Base-by-base conservation (phyloP, 1,140 invertebrate species). In the Dendroctonus ponderosae region DNA sequence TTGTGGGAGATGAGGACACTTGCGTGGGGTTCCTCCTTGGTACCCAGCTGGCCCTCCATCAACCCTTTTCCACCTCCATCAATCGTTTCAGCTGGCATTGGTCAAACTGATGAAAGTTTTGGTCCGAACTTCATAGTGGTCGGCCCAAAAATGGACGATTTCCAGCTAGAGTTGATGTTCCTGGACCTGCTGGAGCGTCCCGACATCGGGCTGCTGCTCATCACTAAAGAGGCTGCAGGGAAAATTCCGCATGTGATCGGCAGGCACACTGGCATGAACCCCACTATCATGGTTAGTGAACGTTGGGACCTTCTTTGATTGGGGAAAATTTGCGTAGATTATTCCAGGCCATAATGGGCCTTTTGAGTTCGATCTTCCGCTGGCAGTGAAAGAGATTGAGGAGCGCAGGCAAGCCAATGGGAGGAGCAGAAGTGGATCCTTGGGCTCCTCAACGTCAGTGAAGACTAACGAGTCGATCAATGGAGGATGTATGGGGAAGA, bases 1-100 rank as follows among this genome's bases (percentile, higher is more conserved):
- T 71, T 11, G 67, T 71, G 44, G 70, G 68, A 40, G 70, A 71
- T 44, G 70, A 71, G 58, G 70, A 71, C 37, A 71, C 70, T n/a
- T 70, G 68, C 11, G 68, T 65, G 9, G 68, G 70, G 2, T 71
- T 67, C 42, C 40, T 71, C 8, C 42, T 71, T 43, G 70, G 64
- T 51, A 49, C 6, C 26, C 26, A 26, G 26, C 26, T 26, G 26
- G 26, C 26, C 26, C 26, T 26, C 26, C 1, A 26, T 26, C 26
- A 26, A 26, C n/a, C n/a, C n/a, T n/a, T n/a, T n/a, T n/a, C n/a
- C n/a, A n/a, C n/a, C n/a, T n/a, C n/a, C n/a, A 37, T 8, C 12
- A 6, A 46, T 42, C 7, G 39, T 61, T 7, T 39, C 53, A 68
- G 66, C 60, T 56, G 70, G 70, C 7, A 71, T 69, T 37, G 70